Evolutionary conservation across 1,140 invertebrate genomes (phyloP).

Genomic region (Aphaenogaster ashmeadi): DNA sequence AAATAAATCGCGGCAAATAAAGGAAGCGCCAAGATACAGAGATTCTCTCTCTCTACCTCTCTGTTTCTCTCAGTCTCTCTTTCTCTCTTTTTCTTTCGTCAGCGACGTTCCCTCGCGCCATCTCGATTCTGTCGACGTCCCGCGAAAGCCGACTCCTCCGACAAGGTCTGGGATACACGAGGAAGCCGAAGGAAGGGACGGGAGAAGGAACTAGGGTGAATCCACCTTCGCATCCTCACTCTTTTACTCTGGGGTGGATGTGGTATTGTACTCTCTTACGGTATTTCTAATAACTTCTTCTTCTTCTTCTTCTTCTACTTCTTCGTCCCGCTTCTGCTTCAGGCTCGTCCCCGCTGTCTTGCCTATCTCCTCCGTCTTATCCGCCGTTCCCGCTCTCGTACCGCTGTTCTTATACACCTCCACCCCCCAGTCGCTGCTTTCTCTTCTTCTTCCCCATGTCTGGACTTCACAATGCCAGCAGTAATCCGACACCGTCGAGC

Average conservation of each 20-base stretch:
- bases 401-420: constrained; percentile 49
- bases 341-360: constrained; percentile 25
- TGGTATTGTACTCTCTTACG: constrained; percentile 81
- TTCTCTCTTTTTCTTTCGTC: constrained; percentile 10
- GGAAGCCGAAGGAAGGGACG: constrained; percentile 31
- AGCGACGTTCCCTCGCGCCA: constrained; percentile 47
- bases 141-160: constrained; percentile 64
- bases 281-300: constrained; percentile 84
- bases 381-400: constrained; percentile 29
- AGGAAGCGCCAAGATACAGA: constrained; percentile 72
- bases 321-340: constrained; percentile 24
- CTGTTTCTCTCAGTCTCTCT: neutral
- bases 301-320: constrained; percentile 62
- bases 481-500: constrained; percentile 82
- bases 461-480: constrained; percentile 79
- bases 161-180: constrained; percentile 34
- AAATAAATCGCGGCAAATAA: constrained; percentile 78
- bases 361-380: constrained; percentile 51
- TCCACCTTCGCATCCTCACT: constrained; percentile 65
- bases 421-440: constrained; percentile 32
- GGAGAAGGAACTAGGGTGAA: constrained; percentile 56
- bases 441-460: constrained; percentile 70
- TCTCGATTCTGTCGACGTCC: constrained; percentile 59
- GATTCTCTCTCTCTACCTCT: constrained; percentile 6
- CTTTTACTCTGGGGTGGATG: constrained; percentile 67